A percentile compares a stretch with the other conserved stretches of the same genome.
Evolutionary conservation across 2,113 vertebrate species (phyloP).

Genomic region (Dicerorhinus sumatrensis): DNA sequence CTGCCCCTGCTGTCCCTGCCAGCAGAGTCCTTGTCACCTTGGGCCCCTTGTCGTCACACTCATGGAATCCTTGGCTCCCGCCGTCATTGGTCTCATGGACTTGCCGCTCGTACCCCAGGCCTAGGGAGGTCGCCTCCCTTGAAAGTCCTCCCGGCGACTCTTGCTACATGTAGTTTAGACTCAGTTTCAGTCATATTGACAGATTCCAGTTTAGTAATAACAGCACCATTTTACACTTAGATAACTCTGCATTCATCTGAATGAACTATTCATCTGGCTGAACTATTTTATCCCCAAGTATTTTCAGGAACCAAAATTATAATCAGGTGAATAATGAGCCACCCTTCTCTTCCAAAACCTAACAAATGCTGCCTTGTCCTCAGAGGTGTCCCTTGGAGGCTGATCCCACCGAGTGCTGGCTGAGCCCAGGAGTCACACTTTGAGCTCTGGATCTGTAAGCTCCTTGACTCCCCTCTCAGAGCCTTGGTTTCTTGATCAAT

Average conservation of each 20-base stretch:
- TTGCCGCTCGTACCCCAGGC: neutral
- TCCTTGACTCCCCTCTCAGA: neutral
- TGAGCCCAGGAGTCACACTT: neutral
- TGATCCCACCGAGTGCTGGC: neutral
- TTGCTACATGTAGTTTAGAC: neutral
- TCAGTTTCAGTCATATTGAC: neutral
- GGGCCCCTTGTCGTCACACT: too few relatives aligned
- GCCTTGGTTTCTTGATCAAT: neutral
- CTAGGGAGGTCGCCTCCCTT: neutral
- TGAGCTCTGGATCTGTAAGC: neutral
- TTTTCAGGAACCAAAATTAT: neutral
- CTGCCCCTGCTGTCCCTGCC: neutral
- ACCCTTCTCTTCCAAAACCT: neutral
- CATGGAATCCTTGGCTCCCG: too few relatives aligned
- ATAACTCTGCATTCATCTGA: neutral
- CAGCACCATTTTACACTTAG: neutral
- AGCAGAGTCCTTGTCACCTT: neutral
- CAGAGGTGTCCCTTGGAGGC: neutral
- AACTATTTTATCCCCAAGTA: neutral
- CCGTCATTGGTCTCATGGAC: neutral
- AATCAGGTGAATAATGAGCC: neutral
- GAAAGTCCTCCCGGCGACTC: neutral
- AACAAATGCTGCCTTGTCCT: neutral
- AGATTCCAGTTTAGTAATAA: neutral
- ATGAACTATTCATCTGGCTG: too few relatives aligned